Percentiles rank a stretch among this genome's conserved stretches.
Evolutionary conservation across 2,797 vertebrate species (phyloP).

Genomic region (Coregonus suidteri): DNA sequence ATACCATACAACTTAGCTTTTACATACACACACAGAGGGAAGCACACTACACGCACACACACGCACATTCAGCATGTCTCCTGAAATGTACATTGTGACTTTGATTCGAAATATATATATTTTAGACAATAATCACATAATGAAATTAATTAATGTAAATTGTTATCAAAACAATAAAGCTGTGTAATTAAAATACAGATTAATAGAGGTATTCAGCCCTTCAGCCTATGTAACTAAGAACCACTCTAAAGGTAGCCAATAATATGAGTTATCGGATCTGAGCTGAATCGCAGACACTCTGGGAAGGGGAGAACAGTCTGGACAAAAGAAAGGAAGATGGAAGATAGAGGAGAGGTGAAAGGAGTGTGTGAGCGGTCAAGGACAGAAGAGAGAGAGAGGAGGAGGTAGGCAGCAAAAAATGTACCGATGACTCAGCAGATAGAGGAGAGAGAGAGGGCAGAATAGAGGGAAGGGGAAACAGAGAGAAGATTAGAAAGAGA

Average conservation of each 20-base stretch:
- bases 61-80: constrained; percentile 4
- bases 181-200: neutral
- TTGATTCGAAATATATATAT: neutral
- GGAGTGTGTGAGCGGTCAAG: neutral
- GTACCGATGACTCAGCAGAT: constrained; percentile 1
- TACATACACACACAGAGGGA: constrained; percentile 2
- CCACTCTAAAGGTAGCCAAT: neutral
- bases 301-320: neutral
- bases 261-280: neutral
- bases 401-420: neutral
- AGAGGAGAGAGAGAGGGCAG: constrained; percentile 7
- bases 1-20: neutral
- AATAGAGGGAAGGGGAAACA: constrained; percentile 1
- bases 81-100: neutral
- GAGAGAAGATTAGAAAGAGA: neutral
- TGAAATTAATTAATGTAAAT: neutral
- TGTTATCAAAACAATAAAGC: neutral
- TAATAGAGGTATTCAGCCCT: neutral
- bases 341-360: neutral
- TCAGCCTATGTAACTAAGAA: neutral
- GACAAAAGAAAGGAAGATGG: constrained; percentile 11
- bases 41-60: neutral
- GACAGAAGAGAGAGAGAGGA: neutral
- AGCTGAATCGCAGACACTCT: constrained; percentile 9
- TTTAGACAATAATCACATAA: neutral